Conservation (phyloP, 1,140 invertebrate genomes). For the Bombus waltoni region DNA sequence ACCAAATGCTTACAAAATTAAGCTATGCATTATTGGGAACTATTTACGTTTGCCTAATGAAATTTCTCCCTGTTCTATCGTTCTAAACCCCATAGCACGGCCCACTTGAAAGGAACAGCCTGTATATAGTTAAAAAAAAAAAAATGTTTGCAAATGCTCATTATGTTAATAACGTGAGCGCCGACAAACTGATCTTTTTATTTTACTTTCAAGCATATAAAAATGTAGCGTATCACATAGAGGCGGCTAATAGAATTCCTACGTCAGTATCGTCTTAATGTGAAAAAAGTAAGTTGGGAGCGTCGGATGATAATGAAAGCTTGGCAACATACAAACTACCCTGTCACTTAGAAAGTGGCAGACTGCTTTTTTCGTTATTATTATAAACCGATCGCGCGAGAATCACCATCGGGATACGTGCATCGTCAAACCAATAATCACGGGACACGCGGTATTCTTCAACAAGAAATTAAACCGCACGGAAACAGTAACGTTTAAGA, state of each 20-base stretch:
- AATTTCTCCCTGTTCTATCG: no score
- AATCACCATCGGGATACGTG: not conserved
- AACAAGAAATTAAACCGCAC: constrained; percentile 14
- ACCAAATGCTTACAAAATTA: no score
- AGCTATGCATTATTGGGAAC: no score
- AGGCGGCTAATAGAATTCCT: not conserved
- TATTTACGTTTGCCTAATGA: no score
- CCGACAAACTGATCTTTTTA: no score
- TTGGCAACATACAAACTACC: not conserved
- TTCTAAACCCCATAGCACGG: no score
- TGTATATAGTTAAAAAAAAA: not conserved
- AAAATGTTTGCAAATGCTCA: no score
- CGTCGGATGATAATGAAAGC: not conserved
- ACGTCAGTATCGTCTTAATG: no score
- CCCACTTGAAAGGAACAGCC: not conserved
- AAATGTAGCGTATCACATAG: not conserved
- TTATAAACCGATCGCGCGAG: not conserved
- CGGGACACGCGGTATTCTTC: not conserved
- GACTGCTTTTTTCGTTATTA: not conserved
- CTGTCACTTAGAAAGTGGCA: not conserved
- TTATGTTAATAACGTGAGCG: no score
- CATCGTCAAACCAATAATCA: constrained; percentile 14
- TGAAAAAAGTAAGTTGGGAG: not conserved
- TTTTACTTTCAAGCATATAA: not conserved
- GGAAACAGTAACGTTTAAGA: constrained; percentile 18